Percentiles rank a stretch among this genome's conserved stretches.
phyloP scores from a whole-genome alignment of 1,140 invertebrate genomes.

The Steinernema khuongi region DNA sequence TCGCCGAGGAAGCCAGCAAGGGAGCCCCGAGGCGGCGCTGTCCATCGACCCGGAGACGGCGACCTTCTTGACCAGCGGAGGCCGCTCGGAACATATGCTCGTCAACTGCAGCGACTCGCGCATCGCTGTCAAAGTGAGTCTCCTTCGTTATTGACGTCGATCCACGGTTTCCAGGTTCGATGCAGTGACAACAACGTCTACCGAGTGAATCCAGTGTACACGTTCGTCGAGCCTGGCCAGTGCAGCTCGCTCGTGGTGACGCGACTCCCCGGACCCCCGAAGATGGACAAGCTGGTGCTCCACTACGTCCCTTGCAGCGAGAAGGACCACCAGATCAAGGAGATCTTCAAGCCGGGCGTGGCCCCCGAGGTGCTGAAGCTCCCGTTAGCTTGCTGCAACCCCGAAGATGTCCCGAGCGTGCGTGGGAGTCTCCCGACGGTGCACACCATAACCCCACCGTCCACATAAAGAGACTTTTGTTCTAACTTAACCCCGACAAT shows the following conservation, averaged over 20 bases:
- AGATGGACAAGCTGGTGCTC: background rate
- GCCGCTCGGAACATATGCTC: slow-evolving; percentile 2
- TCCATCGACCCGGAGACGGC: background rate
- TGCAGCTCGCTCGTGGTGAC: background rate
- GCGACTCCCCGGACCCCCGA: background rate
- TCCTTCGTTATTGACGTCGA: background rate
- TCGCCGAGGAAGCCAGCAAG: no score
- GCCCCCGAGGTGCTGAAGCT: background rate
- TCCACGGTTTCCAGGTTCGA: background rate
- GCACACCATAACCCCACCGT: no score
- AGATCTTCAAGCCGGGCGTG: background rate
- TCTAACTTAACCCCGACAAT: no score
- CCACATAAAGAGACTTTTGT: no score
- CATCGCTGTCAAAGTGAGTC: background rate
- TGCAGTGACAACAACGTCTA: slow-evolving; percentile 9
- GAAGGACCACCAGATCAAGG: background rate
- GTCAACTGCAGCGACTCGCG: background rate
- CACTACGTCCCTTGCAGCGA: background rate
- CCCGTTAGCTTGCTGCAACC: background rate
- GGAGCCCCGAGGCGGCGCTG: background rate
- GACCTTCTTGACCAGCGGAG: background rate
- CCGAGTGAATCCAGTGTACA: background rate
- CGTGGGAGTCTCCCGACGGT: slow-evolving; percentile 1
- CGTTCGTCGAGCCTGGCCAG: background rate
- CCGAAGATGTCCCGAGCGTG: background rate